Conservation (phyloP, 2,888 invertebrate species). For the Dasypolia templi region DNA sequence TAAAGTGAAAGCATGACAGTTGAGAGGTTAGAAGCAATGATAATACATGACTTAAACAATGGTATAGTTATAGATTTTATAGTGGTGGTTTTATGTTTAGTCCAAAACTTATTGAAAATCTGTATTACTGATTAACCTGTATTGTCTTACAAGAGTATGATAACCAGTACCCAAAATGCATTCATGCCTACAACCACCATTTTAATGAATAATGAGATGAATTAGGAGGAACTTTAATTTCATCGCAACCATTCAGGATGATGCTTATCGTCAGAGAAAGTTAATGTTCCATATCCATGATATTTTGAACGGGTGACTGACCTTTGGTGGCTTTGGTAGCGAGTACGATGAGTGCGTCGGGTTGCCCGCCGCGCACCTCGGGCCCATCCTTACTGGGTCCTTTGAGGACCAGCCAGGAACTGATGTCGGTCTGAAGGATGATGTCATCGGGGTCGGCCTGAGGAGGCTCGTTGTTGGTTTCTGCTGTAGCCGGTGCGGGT, state of each 20-base stretch:
- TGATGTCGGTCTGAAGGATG: constrained; percentile 95
- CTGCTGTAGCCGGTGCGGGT: constrained; percentile 68
- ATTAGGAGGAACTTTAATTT: constrained; percentile 20
- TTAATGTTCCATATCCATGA: constrained; percentile 47
- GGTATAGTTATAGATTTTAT: constrained; percentile 21
- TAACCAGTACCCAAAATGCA: constrained; percentile 49
- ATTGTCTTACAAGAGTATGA: constrained; percentile 1
- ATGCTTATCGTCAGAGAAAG: constrained; percentile 29
- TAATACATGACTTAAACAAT: constrained; percentile 46
- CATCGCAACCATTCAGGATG: constrained; percentile 20
- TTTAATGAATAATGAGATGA: constrained; percentile 37
- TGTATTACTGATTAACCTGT: constrained; percentile 12
- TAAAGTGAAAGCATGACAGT: constrained; percentile 89
- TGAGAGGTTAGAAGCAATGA: constrained; percentile 84
- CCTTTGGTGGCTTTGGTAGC: constrained; percentile 98
- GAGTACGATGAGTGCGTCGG: constrained; percentile 98
- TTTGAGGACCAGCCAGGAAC: constrained; percentile 94
- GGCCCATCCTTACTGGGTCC: constrained; percentile 96
- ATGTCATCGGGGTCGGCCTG: constrained; percentile 88
- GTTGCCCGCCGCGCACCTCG: constrained; percentile 97
- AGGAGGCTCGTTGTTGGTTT: constrained; percentile 59
- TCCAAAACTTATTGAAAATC: constrained; percentile 10
- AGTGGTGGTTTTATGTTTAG: constrained; percentile 10
- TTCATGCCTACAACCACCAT: constrained; percentile 50
- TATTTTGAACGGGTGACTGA: constrained; percentile 60